Evolutionary conservation across 2,888 invertebrate species (phyloP).

Genomic region (Dynastes maya): DNA sequence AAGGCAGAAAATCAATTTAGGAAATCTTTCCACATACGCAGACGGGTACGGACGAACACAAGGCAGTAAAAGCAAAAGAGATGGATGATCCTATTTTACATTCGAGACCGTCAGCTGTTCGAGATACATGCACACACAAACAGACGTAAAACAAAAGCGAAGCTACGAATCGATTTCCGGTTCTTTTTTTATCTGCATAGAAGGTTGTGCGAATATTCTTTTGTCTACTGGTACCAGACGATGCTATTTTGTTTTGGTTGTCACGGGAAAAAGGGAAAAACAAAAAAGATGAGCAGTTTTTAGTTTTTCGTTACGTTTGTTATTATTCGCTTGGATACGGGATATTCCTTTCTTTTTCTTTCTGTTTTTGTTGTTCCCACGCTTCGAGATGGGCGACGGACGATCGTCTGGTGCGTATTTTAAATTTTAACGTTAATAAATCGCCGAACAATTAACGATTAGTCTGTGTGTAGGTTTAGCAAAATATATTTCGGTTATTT

Average conservation of each 20-base stretch:
- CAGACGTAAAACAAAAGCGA: constrained; percentile 32
- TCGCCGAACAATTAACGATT: constrained; percentile 51
- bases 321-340: constrained; percentile 3
- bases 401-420: constrained; percentile 20
- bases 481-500: constrained; percentile 51
- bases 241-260: not conserved
- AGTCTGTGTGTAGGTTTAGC: constrained; percentile 44
- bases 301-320: not conserved
- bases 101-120: constrained; percentile 40
- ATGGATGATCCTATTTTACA: constrained; percentile 32
- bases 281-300: not conserved
- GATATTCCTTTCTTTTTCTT: not conserved
- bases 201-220: not conserved
- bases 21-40: constrained; percentile 16
- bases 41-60: not conserved
- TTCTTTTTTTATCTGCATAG: not conserved
- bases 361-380: not conserved
- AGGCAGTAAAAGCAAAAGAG: constrained; percentile 1
- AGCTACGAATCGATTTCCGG: constrained; percentile 44
- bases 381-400: not conserved
- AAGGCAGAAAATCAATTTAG: constrained; percentile 34
- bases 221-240: not conserved
- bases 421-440: constrained; percentile 48
- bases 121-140: constrained; percentile 16
- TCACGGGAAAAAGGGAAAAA: not conserved